These are phyloP conservation scores for Lasioglossum malachurum DNA, from an alignment of 2,888 invertebrate genomes.

Conservation along the genomic window DNA sequence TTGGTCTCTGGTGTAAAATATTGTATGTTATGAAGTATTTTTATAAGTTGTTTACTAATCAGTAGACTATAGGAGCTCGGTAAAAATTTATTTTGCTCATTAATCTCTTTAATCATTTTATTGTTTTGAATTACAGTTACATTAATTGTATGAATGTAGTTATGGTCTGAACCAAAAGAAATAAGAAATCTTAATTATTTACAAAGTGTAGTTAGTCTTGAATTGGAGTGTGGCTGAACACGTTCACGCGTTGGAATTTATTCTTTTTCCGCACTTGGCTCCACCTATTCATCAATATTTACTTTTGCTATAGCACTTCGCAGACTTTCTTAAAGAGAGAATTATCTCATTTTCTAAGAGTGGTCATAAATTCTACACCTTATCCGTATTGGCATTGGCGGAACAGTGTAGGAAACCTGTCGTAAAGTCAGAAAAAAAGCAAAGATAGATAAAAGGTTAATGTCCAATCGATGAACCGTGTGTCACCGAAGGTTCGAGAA, in stretches of 20 bases:
- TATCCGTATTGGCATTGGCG: slow-evolving; percentile 24
- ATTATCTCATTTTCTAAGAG: slow-evolving; percentile 29
- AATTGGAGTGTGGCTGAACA: neutral
- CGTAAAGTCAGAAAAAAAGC: slow-evolving; percentile 20
- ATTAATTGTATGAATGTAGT: too few species aligned
- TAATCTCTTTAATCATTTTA: too few species aligned
- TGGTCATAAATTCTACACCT: slow-evolving; percentile 19
- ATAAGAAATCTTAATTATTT: too few species aligned
- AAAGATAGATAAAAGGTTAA: slow-evolving; percentile 26
- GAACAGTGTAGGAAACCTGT: slow-evolving; percentile 16
- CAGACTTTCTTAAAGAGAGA: slow-evolving; percentile 17
- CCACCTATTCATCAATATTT: neutral
- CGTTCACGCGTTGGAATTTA: neutral
- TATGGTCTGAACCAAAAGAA: too few species aligned
- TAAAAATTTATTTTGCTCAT: too few species aligned
- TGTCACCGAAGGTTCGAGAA: slow-evolving; percentile 6
- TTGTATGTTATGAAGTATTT: too few species aligned
- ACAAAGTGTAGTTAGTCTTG: neutral
- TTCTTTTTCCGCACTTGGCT: neutral
- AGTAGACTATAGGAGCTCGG: too few species aligned
- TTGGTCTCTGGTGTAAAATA: too few species aligned
- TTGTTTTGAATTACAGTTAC: too few species aligned
- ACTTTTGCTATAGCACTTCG: neutral
- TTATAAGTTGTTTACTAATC: too few species aligned
- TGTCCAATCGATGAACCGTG: slow-evolving; percentile 13